These are phyloP conservation scores for Anticlea derivata DNA, from an alignment of 2,888 invertebrate species.

Conservation along the genomic window DNA sequence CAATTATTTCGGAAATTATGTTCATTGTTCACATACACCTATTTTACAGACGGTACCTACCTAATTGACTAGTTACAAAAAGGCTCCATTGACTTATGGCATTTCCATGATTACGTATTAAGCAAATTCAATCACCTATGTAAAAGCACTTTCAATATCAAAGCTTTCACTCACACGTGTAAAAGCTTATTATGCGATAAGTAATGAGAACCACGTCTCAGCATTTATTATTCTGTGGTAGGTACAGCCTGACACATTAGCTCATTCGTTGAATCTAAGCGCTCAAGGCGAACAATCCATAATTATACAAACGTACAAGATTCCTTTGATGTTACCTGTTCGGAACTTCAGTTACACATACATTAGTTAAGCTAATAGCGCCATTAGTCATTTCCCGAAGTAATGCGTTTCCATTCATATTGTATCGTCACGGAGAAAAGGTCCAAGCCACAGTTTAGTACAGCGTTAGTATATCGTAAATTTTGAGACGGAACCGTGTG, in stretches of 20 bases:
- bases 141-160: too few species aligned
- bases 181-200: slow-evolving; percentile 1
- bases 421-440: slow-evolving; percentile 43
- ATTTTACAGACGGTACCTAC: too few species aligned
- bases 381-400: slow-evolving; percentile 61
- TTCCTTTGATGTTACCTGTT: slow-evolving; percentile 40
- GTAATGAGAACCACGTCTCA: slow-evolving; percentile 1
- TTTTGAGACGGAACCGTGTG: slow-evolving; percentile 52
- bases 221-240: slow-evolving; percentile 2
- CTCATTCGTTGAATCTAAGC: neutral
- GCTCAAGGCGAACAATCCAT: slow-evolving; percentile 11
- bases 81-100: too few species aligned
- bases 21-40: too few species aligned
- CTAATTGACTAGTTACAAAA: too few species aligned
- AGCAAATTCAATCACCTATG: too few species aligned
- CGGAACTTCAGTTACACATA: slow-evolving; percentile 37
- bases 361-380: slow-evolving; percentile 61
- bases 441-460: slow-evolving; percentile 27
- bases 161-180: neutral
- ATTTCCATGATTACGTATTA: too few species aligned
- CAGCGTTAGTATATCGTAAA: slow-evolving; percentile 47
- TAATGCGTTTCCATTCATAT: slow-evolving; percentile 64
- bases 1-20: too few species aligned
- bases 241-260: slow-evolving; percentile 2
- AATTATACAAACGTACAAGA: slow-evolving; percentile 22